Conservation (phyloP, 2,797 vertebrate species). For the Myripristis jacobus region DNA sequence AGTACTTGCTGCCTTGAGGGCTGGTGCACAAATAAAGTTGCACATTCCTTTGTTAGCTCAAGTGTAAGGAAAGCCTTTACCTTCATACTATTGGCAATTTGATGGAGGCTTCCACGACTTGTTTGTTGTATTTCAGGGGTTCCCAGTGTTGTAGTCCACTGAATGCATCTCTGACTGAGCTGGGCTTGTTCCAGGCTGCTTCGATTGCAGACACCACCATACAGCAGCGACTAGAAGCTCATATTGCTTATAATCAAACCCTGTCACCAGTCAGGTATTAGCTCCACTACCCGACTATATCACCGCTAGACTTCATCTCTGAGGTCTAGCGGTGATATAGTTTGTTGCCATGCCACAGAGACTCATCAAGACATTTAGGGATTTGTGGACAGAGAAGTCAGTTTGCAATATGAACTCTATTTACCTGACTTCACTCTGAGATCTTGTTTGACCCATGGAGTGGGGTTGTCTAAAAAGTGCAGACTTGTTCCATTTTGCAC, state of each 20-base stretch:
- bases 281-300: no score
- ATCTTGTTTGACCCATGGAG: neutral
- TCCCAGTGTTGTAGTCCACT: constrained; percentile 22
- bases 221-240: neutral
- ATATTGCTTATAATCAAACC: neutral
- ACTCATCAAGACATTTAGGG: neutral
- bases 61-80: neutral
- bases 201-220: neutral
- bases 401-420: neutral
- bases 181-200: constrained; percentile 55
- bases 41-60: neutral
- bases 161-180: constrained; percentile 18
- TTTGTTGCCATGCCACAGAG: neutral
- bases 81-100: neutral
- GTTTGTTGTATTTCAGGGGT: constrained; percentile 9
- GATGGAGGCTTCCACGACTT: neutral
- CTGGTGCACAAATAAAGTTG: constrained; percentile 2
- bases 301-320: no score
- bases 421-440: neutral
- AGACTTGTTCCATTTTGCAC: neutral
- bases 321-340: neutral
- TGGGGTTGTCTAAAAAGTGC: neutral
- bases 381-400: neutral
- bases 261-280: no score
- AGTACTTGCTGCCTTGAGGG: neutral